Evolutionary conservation across 2,888 invertebrate species (phyloP), one percentile per base, ranked within the genome.

Genomic region (Koerneria pararmatus): DNA sequence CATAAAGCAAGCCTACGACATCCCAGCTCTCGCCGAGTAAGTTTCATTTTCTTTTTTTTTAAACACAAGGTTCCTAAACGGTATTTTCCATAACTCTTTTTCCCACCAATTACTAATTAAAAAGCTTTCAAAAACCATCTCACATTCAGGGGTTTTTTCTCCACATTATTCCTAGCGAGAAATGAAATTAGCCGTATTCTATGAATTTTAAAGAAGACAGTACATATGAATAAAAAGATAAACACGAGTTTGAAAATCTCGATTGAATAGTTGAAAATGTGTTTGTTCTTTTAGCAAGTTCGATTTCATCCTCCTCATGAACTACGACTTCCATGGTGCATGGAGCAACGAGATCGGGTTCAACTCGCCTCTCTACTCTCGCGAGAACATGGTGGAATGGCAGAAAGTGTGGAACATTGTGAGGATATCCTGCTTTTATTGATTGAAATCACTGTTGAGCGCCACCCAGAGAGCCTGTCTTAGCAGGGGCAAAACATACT

Each of bases 1-100:
- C 0, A 92, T 94, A 57, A 90, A 90, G 69, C 88, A 89, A 15
- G 92, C 91, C 0, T 94, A 93, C 79, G 92, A 93, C 74, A 86
- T 93, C 29, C 78, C 82, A 6, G 75, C 75, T 24, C 72, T 86
- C 27, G 82, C 82, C 48, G 72, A 77, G 71, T 76, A 71, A 48
- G 60, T 48, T 24, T 8, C 29, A 3, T 19, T 53, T 65, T 19
- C 29, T 31, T 66, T 11, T 31, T 19, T n/a, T 11, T 67, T 31
- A 59, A 15, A 11, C 11, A 46, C 46, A 15, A 11, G 11, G 46
- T n/a, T n/a, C 11, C 11, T n/a, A 46, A 46, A n/a, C 11, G n/a
- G 15, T 15, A 11, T 46, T 46, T 15, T 46, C n/a, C 46, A 46
- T n/a, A 46, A 46, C 15, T n/a, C 46, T n/a, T n/a, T n/a, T n/a